Base-by-base conservation (phyloP, 2,888 invertebrate genomes). In the Charanyca ferruginea region DNA sequence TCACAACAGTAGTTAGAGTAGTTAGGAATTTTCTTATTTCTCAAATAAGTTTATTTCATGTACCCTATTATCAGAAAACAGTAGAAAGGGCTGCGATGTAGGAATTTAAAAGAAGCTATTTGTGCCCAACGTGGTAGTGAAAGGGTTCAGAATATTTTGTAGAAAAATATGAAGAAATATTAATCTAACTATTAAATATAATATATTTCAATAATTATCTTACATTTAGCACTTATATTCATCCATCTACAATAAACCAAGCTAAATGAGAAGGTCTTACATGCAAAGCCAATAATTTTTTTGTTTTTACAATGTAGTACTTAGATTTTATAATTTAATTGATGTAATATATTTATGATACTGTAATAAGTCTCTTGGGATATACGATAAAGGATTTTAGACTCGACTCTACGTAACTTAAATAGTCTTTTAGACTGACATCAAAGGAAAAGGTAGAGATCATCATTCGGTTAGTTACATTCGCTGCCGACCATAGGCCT, bases 131-230 rank as follows among this genome's bases (percentile, higher is more conserved):
- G 47, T 73, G 79, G 67, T 44, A 54, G 47, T 45, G 77, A 80
- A 55, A 55, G 61, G 45, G 44, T 83, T 64, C 49, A 81, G 79
- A 88, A 88, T 85, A 89, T 85, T 86, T 86, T 84, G 90, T 93
- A 93, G 93, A 93, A 93, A 94, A 94, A 93, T 93, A 93, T 90
- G 83, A 90, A 88, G 89, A 86, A 90, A 88, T 90, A 89, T 92
- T 91, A 92, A 80, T 89, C 89, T 93, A 92, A 86, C 89, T 89
- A 90, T 86, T 75, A 66, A 83, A 78, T 61, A 72, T 82, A 81
- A 72, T 82, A 81, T 83, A 83, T 80, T 84, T 83, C 73, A 83
- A 80, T 82, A 84, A 83, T 82, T 80, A 85, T 84, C 87, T 88
- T 89, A 89, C 72, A 81, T 72, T 79, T 86, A 90, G 77, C 83